A percentile compares a stretch with the other conserved stretches of the same genome.
Evolutionary conservation across 2,113 vertebrate species (phyloP).

Genomic region (Zosterops japonicus): DNA sequence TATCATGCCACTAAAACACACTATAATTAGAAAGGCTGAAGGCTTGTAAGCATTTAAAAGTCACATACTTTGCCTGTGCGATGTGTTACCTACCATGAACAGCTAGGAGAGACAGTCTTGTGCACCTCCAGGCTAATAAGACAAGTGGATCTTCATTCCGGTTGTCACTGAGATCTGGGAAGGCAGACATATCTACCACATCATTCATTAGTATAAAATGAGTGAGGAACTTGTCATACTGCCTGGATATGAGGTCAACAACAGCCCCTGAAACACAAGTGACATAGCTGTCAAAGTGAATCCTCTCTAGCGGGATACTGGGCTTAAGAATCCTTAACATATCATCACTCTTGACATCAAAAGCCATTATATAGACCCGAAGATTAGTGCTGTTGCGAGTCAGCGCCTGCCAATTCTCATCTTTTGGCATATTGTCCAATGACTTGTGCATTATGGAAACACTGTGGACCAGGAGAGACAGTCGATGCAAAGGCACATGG

Average conservation of each 20-base stretch:
- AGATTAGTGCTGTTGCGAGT: conserved; percentile 89
- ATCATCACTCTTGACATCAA: conserved; percentile 92
- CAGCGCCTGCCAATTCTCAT: conserved; percentile 94
- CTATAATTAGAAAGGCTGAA: not conserved
- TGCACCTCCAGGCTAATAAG: conserved; percentile 95
- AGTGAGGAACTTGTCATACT: conserved; percentile 96
- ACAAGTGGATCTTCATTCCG: conserved; percentile 96
- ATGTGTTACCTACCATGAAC: conserved; percentile 80
- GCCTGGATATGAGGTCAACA: conserved; percentile 95
- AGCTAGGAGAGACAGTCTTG: conserved; percentile 89
- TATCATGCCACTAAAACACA: not conserved
- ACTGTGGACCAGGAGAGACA: conserved; percentile 93
- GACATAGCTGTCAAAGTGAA: conserved; percentile 96
- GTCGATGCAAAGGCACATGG: conserved; percentile 91
- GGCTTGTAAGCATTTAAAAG: not conserved
- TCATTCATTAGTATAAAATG: conserved; percentile 95
- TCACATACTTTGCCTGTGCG: not conserved
- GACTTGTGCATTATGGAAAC: conserved; percentile 89
- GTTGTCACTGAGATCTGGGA: conserved; percentile 95
- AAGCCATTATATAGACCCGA: conserved; percentile 95
- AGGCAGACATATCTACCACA: conserved; percentile 87
- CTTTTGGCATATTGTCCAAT: conserved; percentile 87
- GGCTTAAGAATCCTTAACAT: conserved; percentile 95
- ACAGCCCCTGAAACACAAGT: conserved; percentile 89
- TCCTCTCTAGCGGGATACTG: conserved; percentile 93